Evolutionary conservation across 2,113 vertebrate genomes (phyloP), one percentile per base, ranked within the genome.

Genomic region (Dinomys branickii): DNA sequence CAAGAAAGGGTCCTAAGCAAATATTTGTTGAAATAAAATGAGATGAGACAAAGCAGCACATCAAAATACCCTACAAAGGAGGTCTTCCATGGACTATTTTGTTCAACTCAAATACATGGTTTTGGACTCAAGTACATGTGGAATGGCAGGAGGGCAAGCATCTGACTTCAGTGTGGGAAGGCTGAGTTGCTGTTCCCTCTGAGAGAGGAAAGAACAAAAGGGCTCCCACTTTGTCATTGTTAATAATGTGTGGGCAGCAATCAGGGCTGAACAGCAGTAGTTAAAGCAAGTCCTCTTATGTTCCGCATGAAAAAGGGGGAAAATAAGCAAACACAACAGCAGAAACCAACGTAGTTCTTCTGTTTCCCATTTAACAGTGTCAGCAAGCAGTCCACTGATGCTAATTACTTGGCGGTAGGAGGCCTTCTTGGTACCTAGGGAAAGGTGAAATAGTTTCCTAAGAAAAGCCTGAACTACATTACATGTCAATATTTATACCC

Each of bases 401-500:
- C 77, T 98, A 98, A 98, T 95, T 98, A 93, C n/a, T 12, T 28
- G 20, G 63, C 63, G 8, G 6, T 52, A 13, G 78, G 47, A 2
- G 61, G 44, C 91, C 85, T 90, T 85, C 52, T 84, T 95, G 13
- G 96, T 95, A 91, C 85, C 73, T 91, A 95, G 63, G 19, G 71
- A 97, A 97, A 81, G 90, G 77, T 97, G 96, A 98, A 96, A 97
- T 97, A 83, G 82, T 26, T 9, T 95, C 97, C 81, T 71, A 94
- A 95, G 94, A 95, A 96, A 88, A 95, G 38, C 56, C 97, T 93
- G 93, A 97, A 92, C 95, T 96, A 83, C 35, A 63, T 52, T 82
- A 93, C 44, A n/a, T 89, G 96, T 97, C 97, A 98, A 95, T 97
- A 98, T 98, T 98, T 97, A 96, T 88, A 87, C 85, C 96, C 77